phyloP scores from a whole-genome alignment of 2,113 vertebrate genomes.

The Willisornis vidua region DNA sequence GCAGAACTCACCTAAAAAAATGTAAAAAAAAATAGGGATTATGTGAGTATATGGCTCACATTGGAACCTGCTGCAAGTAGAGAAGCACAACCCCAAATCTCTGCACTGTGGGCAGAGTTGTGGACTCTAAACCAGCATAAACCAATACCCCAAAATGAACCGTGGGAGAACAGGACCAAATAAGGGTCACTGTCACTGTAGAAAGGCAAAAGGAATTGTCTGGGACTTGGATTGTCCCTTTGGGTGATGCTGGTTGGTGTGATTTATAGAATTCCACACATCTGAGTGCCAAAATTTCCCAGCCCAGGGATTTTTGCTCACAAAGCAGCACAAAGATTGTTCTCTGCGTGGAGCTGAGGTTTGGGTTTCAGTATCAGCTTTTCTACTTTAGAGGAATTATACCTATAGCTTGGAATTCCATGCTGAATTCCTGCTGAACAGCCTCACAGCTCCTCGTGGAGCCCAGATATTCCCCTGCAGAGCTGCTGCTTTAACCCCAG shows the following conservation, averaged over 20 bases:
- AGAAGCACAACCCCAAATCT: neutral
- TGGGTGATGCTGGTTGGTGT: neutral
- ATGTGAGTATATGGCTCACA: neutral
- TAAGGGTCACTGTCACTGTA: neutral
- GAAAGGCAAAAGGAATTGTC: neutral
- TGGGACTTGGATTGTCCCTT: neutral
- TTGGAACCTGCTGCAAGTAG: neutral
- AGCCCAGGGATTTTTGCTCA: neutral
- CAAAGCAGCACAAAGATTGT: neutral
- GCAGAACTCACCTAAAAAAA: neutral
- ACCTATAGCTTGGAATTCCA: neutral
- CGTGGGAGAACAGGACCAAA: accelerated
- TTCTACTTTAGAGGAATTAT: neutral
- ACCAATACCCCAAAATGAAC: accelerated
- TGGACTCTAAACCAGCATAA: neutral
- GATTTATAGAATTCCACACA: neutral
- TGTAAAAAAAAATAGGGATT: neutral
- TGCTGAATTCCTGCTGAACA: neutral
- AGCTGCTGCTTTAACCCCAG: neutral
- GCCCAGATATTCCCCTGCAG: accelerated
- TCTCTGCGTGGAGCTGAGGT: neutral
- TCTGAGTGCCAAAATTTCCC: neutral
- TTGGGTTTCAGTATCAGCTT: neutral
- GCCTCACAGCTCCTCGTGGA: neutral
- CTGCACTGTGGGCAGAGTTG: neutral